Base-by-base conservation (phyloP, 2,797 vertebrate genomes). In the Phalanger gymnotis region DNA sequence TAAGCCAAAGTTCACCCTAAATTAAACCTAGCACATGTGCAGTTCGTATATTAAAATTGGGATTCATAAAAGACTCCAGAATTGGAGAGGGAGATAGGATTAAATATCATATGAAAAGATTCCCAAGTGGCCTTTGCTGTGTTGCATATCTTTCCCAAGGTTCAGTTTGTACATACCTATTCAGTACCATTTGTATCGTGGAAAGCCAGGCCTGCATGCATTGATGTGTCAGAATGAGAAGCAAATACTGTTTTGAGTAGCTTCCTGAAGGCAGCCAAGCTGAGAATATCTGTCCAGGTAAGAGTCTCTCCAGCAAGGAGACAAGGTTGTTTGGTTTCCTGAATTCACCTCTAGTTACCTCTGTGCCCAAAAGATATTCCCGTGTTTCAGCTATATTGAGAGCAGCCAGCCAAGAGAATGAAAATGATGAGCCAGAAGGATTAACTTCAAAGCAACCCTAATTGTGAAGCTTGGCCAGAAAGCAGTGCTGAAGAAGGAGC, bases 231-330 rank as follows among this genome's bases (percentile, higher is more conserved):
- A 81, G 94, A 94, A 54, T 22, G 56, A 87, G 11, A n/a, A 73
- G 89, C 87, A 51, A 92, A 53, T 28, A 22, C 47, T 92, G 25
- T 47, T 95, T 95, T 96, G 73, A 94, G 0, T 94, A 57, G 61
- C 66, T 87, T 11, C 53, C 66, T 4, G 31, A 93, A 54, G 4
- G 13, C 89, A 96, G 90, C 96, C 93, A 93, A 94, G 90, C 93
- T 47, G 31, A 0, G 6, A 52, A 7, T 73, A 7, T 57, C 90
- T 53, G 52, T 34, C 10, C 10, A 54, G 81, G 57, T 47, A 27
- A 31, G 54, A 51, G 6, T n/a, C 31, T 53, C 52, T 91, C 55
- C 54, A 61, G 53, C 93, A 73, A 73, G 31, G 51, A 40, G 5
- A 31, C 22, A 73, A 19, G 12, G 57, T 22, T 22, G 25, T 52